phyloP scores from a whole-genome alignment of 2,888 invertebrate species.

The Drosophila kambysellisi region DNA sequence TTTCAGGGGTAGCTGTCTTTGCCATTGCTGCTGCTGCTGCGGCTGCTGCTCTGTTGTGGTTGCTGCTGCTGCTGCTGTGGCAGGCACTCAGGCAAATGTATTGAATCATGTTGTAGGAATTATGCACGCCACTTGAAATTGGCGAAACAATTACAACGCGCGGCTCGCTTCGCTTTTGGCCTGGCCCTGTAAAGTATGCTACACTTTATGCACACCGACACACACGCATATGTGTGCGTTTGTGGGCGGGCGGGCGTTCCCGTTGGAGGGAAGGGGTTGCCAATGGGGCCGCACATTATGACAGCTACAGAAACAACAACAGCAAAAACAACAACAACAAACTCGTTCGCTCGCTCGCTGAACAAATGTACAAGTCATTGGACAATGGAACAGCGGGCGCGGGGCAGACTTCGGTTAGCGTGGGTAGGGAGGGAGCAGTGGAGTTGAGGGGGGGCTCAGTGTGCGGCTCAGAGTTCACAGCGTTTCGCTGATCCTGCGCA shows the following conservation, averaged over 20 bases:
- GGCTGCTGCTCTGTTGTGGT: conserved; percentile 12
- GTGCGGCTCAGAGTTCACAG: conserved; percentile 69
- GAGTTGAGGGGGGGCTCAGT: background rate
- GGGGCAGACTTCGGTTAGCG: conserved; percentile 15
- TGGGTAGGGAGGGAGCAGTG: background rate
- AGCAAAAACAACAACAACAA: conserved; percentile 6
- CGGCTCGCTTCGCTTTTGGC: conserved; percentile 33
- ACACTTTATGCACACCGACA: conserved; percentile 57
- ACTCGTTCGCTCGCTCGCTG: conserved; percentile 28
- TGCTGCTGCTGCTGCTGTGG: conserved; percentile 14
- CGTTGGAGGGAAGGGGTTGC: background rate
- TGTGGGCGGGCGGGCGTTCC: conserved; percentile 21
- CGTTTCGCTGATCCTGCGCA: conserved; percentile 75
- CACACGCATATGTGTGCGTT: conserved; percentile 6
- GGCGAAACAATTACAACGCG: conserved; percentile 77
- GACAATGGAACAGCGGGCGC: conserved; percentile 46
- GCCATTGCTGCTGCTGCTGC: conserved; percentile 7
- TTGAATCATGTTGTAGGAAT: conserved; percentile 78
- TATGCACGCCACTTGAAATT: conserved; percentile 79
- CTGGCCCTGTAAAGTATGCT: conserved; percentile 67
- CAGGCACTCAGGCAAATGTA: conserved; percentile 65
- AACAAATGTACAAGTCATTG: conserved; percentile 76
- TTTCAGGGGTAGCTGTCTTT: conserved; percentile 54
- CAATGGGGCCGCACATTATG: conserved; percentile 60
- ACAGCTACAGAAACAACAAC: conserved; percentile 51